These are phyloP conservation scores for Vicugna pacos DNA, from an alignment of 2,113 vertebrate species.

Conservation along the genomic window DNA sequence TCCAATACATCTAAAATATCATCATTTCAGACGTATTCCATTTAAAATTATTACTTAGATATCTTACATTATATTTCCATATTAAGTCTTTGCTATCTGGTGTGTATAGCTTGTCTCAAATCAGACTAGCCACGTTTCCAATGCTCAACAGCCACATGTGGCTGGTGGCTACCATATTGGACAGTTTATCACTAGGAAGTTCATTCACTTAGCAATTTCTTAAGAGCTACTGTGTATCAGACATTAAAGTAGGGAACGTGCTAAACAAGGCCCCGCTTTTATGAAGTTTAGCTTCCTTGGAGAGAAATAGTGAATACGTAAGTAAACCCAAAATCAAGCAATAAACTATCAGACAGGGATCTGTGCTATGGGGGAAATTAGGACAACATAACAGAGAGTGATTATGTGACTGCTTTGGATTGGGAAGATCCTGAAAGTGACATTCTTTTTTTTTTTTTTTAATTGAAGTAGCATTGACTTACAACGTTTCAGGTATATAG, in stretches of 20 bases:
- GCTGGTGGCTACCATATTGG: not conserved
- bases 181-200: not conserved
- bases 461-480: too few relatives aligned
- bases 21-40: not conserved
- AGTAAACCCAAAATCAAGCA: not conserved
- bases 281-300: not conserved
- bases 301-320: not conserved
- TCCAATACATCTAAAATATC: not conserved
- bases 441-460: too few relatives aligned
- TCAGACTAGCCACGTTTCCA: not conserved
- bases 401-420: accelerated
- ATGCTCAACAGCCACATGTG: not conserved
- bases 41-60: not conserved
- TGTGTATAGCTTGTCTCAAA: not conserved
- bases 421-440: not conserved
- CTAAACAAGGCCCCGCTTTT: not conserved
- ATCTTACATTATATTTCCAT: not conserved
- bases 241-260: not conserved
- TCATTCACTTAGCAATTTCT: not conserved
- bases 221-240: not conserved
- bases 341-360: not conserved
- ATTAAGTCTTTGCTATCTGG: not conserved
- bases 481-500: too few relatives aligned
- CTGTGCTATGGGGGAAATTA: not conserved
- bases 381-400: not conserved